These are phyloP conservation scores for Heptranchias perlo DNA, from an alignment of 2,113 vertebrate genomes.

Conservation along the genomic window DNA sequence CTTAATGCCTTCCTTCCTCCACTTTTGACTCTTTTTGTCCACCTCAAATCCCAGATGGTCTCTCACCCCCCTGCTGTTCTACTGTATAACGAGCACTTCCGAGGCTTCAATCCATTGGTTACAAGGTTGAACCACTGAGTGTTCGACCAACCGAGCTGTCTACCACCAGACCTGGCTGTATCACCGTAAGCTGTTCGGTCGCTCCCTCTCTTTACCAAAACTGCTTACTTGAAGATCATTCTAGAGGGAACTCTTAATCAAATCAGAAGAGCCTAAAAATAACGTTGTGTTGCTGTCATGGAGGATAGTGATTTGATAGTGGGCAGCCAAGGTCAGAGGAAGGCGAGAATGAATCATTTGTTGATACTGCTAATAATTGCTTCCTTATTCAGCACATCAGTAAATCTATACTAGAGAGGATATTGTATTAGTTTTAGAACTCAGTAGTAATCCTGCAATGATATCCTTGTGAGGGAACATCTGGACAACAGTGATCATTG, in stretches of 20 bases:
- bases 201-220: background rate
- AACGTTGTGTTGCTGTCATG: background rate
- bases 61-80: background rate
- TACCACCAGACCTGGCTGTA: background rate
- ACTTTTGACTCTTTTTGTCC: background rate
- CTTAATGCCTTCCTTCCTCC: background rate
- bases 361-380: background rate
- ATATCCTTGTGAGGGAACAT: background rate
- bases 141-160: background rate
- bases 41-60: background rate
- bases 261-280: background rate
- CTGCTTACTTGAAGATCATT: background rate
- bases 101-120: background rate
- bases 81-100: background rate
- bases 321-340: background rate
- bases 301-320: background rate
- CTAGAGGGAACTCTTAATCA: background rate
- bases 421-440: background rate
- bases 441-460: background rate
- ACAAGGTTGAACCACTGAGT: background rate
- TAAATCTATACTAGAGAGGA: background rate
- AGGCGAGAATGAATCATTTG: background rate
- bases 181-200: background rate
- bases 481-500: background rate
- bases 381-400: background rate